Evolutionary conservation across 2,797 vertebrate genomes (phyloP).

Genomic region (Champsocephalus gunnari): DNA sequence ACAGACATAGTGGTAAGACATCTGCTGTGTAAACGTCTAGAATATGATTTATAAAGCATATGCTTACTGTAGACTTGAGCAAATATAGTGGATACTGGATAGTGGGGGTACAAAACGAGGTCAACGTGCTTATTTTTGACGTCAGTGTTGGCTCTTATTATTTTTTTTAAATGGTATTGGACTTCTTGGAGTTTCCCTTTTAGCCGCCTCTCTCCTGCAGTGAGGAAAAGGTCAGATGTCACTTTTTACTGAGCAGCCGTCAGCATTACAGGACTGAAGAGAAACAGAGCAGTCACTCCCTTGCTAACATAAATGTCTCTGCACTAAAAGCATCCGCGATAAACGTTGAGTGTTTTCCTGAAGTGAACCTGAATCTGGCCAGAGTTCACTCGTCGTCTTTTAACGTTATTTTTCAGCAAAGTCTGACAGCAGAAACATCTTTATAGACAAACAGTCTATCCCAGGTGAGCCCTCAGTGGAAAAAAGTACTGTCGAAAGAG

Average conservation of each 20-base stretch:
- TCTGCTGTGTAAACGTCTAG: neutral
- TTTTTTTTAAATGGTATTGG: neutral
- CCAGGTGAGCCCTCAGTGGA: conserved; percentile 14
- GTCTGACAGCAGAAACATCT: conserved; percentile 11
- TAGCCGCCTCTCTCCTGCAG: neutral
- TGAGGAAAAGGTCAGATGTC: conserved; percentile 23
- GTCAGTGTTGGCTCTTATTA: neutral
- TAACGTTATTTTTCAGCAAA: neutral
- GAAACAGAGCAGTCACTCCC: conserved; percentile 3
- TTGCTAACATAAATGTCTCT: neutral
- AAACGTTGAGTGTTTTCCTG: neutral
- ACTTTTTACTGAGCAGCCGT: conserved; percentile 7
- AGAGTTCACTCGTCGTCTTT: too few relatives aligned
- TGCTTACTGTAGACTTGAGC: neutral
- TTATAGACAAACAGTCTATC: conserved; percentile 11
- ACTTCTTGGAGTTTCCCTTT: conserved; percentile 5
- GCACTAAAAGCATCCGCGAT: neutral
- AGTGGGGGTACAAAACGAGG: neutral
- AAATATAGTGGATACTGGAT: too few relatives aligned
- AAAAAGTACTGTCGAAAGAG: neutral
- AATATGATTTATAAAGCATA: neutral
- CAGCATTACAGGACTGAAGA: neutral
- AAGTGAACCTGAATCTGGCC: neutral
- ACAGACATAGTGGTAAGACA: neutral
- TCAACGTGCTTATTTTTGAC: neutral